Percentiles rank a stretch among this genome's conserved stretches.
phyloP scores from a whole-genome alignment of 2,113 vertebrate species.

The Merops nubicus region DNA sequence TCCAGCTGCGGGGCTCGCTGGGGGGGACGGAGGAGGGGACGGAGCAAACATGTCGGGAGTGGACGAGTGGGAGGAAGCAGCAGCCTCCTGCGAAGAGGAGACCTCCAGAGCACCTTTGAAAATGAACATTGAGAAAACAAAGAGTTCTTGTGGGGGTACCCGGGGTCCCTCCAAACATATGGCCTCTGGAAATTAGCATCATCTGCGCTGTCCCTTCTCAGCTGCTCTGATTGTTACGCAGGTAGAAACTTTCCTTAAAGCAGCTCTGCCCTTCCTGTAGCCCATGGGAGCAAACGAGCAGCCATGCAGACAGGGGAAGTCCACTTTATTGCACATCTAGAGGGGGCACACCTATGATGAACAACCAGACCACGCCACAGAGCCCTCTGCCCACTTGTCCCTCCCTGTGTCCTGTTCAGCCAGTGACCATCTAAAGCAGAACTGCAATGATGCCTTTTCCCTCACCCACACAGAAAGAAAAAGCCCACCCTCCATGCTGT shows the following conservation, averaged over 20 bases:
- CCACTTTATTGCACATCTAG: not conserved
- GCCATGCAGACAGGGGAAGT: not conserved
- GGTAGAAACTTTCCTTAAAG: not conserved
- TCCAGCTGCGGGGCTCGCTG: conserved; percentile 3
- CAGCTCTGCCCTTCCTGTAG: not conserved
- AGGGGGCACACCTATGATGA: not conserved
- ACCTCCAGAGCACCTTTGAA: conserved; percentile 52
- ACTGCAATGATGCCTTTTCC: not conserved
- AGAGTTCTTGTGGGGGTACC: not conserved
- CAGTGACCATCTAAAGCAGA: not conserved
- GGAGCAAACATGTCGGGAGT: not conserved
- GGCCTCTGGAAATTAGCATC: conserved; percentile 38
- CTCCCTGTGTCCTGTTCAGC: rapidly evolving
- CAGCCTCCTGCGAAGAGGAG: conserved; percentile 30
- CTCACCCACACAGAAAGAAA: not conserved
- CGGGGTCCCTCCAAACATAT: not conserved
- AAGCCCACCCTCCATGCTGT: not conserved
- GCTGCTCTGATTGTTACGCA: not conserved
- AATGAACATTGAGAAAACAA: conserved; percentile 46
- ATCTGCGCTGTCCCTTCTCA: conserved; percentile 13
- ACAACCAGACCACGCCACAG: not conserved
- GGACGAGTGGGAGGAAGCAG: conserved; percentile 46
- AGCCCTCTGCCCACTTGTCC: not conserved
- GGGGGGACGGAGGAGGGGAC: not conserved
- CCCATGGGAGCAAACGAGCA: not conserved